Conservation (phyloP, 2,888 invertebrate genomes). For the Suillia variegata region DNA sequence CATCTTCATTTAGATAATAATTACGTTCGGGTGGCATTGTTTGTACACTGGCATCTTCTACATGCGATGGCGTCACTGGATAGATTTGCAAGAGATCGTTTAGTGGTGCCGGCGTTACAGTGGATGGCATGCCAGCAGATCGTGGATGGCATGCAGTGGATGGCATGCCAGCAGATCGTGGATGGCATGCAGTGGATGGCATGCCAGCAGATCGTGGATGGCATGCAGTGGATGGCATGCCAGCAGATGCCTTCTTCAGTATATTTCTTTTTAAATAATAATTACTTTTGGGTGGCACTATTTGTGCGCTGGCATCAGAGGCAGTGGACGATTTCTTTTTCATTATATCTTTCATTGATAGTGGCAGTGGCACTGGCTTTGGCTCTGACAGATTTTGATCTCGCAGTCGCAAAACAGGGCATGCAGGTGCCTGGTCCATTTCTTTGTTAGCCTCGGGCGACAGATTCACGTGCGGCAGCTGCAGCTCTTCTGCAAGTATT, state of each 20-base stretch:
- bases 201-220: slow-evolving; percentile 18
- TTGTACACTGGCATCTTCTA: slow-evolving; percentile 49
- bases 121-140: slow-evolving; percentile 18
- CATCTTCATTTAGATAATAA: slow-evolving; percentile 34
- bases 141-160: not conserved
- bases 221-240: slow-evolving; percentile 3
- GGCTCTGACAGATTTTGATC: too few relatives aligned
- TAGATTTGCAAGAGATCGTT: slow-evolving; percentile 26
- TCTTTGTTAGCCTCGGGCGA: slow-evolving; percentile 44
- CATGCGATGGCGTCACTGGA: slow-evolving; percentile 29
- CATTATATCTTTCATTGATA: slow-evolving; percentile 6
- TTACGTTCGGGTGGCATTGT: slow-evolving; percentile 44
- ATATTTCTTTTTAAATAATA: too few relatives aligned
- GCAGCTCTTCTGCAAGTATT: slow-evolving; percentile 57
- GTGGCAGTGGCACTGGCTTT: not conserved
- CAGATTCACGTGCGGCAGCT: slow-evolving; percentile 48
- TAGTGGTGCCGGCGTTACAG: slow-evolving; percentile 25
- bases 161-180: slow-evolving; percentile 19
- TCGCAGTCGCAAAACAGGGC: too few relatives aligned
- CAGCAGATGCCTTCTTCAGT: too few relatives aligned
- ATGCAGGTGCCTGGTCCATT: slow-evolving; percentile 33
- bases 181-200: not conserved
- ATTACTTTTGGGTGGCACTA: too few relatives aligned
- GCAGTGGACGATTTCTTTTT: slow-evolving; percentile 24
- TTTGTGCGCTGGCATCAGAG: too few relatives aligned